A percentile compares a stretch with the other conserved stretches of the same genome.
Evolutionary conservation across 2,888 invertebrate species (phyloP).

Genomic region (Galerucella calmariensis): DNA sequence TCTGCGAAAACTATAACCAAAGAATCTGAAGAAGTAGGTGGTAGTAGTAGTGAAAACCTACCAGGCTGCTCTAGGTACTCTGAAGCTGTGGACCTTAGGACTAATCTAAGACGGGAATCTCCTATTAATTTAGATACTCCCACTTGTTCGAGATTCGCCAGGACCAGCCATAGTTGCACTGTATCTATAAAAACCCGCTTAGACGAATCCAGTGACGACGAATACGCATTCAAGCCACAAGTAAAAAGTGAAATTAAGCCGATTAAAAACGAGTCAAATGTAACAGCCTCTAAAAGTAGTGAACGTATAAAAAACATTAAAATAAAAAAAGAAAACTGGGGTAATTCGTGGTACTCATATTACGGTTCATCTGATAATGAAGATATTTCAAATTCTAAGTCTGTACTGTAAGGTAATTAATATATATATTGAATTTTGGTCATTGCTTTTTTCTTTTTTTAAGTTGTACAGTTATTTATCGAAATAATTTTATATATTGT

Average conservation of each 20-base stretch:
- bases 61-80: slow-evolving; percentile 39
- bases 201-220: slow-evolving; percentile 31
- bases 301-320: slow-evolving; percentile 41
- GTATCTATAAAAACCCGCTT: background rate
- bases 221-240: slow-evolving; percentile 24
- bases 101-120: slow-evolving; percentile 17
- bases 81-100: slow-evolving; percentile 21
- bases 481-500: slow-evolving; percentile 47
- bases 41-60: slow-evolving; percentile 7
- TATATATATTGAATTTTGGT: slow-evolving; percentile 25
- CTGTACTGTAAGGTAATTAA: slow-evolving; percentile 9
- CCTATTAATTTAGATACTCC: slow-evolving; percentile 32
- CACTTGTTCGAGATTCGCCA: slow-evolving; percentile 39
- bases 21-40: slow-evolving; percentile 30
- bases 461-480: slow-evolving; percentile 49
- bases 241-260: slow-evolving; percentile 40
- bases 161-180: background rate
- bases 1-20: slow-evolving; percentile 21
- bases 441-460: slow-evolving; percentile 38
- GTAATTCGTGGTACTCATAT: slow-evolving; percentile 44
- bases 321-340: slow-evolving; percentile 42
- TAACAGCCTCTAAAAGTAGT: slow-evolving; percentile 28
- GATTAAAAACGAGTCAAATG: slow-evolving; percentile 31
- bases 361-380: slow-evolving; percentile 41
- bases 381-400: slow-evolving; percentile 46